These are phyloP conservation scores for Salvelinus sp. DNA, from an alignment of 2,113 vertebrate genomes.

Conservation along the genomic window DNA sequence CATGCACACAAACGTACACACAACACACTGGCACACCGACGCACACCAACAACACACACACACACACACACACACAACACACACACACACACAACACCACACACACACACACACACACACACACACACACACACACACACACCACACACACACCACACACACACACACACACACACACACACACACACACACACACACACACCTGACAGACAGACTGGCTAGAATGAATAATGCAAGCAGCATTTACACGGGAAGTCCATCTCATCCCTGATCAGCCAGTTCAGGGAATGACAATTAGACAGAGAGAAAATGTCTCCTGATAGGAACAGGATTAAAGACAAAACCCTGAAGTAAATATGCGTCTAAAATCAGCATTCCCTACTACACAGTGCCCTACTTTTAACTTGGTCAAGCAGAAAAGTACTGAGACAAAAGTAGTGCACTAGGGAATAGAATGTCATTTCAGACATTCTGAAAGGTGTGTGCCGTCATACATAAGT, in stretches of 20 bases:
- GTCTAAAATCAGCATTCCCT: neutral
- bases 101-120: too few species aligned
- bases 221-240: constrained; percentile 77
- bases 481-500: neutral
- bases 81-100: too few species aligned
- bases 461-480: neutral
- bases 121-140: too few species aligned
- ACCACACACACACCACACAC: too few species aligned
- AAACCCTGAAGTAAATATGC: neutral
- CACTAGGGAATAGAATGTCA: too few species aligned
- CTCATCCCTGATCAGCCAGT: constrained; percentile 76
- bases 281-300: constrained; percentile 73
- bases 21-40: constrained; percentile 59
- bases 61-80: too few species aligned
- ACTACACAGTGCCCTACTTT: neutral
- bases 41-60: too few species aligned
- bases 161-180: constrained; percentile 16
- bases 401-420: neutral
- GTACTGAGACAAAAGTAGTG: too few species aligned
- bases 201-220: constrained; percentile 65
- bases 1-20: constrained; percentile 4
- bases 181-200: constrained; percentile 18
- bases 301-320: constrained; percentile 48
- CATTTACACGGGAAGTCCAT: constrained; percentile 79
- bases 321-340: constrained; percentile 25